Evolutionary conservation across 2,797 vertebrate species (phyloP).

Genomic region (Oophaga sylvatica): DNA sequence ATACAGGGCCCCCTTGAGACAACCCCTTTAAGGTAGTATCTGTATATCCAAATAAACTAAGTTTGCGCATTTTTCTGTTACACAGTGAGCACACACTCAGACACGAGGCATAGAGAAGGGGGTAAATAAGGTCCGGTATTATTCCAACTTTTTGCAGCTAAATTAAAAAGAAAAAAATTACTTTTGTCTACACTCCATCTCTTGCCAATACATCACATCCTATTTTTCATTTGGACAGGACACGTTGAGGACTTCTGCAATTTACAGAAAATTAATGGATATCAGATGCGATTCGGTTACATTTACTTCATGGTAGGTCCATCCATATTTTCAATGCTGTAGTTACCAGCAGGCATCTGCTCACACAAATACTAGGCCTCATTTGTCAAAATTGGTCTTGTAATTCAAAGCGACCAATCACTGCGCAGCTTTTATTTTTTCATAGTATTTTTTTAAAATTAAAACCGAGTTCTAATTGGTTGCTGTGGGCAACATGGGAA

Average conservation of each 20-base stretch:
- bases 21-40: not conserved
- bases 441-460: too few relatives aligned
- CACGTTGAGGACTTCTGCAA: conserved; percentile 31
- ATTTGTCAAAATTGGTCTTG: not conserved
- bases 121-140: not conserved
- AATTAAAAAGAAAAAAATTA: not conserved
- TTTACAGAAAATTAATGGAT: conserved; percentile 29
- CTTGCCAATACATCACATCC: conserved; percentile 35
- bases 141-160: not conserved
- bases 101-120: conserved; percentile 10
- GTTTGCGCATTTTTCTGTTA: not conserved
- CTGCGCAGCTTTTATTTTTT: too few relatives aligned
- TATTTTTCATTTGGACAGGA: conserved; percentile 39
- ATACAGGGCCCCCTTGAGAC: too few relatives aligned
- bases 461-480: too few relatives aligned
- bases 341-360: not conserved
- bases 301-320: conserved; percentile 20
- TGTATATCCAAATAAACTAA: not conserved
- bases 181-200: conserved; percentile 31
- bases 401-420: too few relatives aligned
- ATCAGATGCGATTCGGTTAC: conserved; percentile 32
- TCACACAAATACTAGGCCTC: not conserved
- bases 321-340: conserved; percentile 15
- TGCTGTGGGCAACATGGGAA: not conserved
- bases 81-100: not conserved